phyloP scores from a whole-genome alignment of 2,797 vertebrate genomes.

The Manis pentadactyla region DNA sequence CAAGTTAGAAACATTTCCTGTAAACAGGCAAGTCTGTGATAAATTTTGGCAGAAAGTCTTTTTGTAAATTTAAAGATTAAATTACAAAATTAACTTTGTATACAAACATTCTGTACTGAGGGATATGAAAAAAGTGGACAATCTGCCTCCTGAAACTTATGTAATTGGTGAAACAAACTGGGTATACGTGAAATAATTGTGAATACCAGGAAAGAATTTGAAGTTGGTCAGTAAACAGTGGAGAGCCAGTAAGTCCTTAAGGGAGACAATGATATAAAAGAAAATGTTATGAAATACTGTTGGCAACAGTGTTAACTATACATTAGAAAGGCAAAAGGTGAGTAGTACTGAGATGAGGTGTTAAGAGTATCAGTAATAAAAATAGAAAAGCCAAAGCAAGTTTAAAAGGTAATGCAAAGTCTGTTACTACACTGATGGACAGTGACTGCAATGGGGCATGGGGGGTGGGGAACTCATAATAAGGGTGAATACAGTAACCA shows the following conservation, averaged over 20 bases:
- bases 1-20: conserved; percentile 24
- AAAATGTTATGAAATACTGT: background rate
- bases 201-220: conserved; percentile 11
- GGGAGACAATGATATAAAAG: background rate
- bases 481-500: no score
- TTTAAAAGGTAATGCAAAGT: conserved; percentile 1
- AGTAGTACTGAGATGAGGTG: background rate
- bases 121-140: background rate
- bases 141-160: conserved; percentile 7
- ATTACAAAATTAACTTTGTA: conserved; percentile 1
- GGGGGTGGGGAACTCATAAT: no score
- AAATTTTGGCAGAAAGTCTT: background rate
- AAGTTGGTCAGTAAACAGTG: background rate
- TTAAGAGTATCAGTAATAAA: background rate
- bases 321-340: background rate
- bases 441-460: no score
- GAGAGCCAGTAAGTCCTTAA: background rate
- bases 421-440: no score
- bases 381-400: background rate
- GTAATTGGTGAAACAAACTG: background rate
- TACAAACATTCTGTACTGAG: conserved; percentile 2
- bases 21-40: conserved; percentile 51
- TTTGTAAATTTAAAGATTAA: conserved; percentile 37
- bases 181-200: conserved; percentile 40
- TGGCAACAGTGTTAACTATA: background rate